Percentiles rank a stretch among this genome's conserved stretches.
These are phyloP conservation scores for Eulemur mongoz DNA, from an alignment of 2,797 vertebrate species.

Conservation along the genomic window DNA sequence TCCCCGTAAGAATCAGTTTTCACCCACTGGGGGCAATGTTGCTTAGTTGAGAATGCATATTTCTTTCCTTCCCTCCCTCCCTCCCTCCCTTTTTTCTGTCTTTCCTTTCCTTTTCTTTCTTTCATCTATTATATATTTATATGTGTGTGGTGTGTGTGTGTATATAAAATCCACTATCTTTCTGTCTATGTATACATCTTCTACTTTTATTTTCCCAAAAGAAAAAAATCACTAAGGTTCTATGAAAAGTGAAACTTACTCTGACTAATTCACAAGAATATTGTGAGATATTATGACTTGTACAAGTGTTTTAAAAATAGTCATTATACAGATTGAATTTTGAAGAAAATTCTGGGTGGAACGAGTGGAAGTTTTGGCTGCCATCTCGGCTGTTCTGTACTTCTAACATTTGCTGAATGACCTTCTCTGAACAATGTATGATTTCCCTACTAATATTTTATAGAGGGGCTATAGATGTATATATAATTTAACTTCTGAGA, in stretches of 20 bases:
- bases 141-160: not conserved
- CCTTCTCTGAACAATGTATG: not conserved
- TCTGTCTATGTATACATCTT: not conserved
- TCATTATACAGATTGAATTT: not conserved
- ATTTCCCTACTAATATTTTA: not conserved
- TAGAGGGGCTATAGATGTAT: not conserved
- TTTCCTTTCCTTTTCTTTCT: not conserved
- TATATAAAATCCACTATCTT: not conserved
- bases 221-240: not conserved
- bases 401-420: not conserved
- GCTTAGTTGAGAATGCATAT: not conserved
- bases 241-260: not conserved
- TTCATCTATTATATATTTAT: not conserved
- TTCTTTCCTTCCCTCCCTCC: no score
- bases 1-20: not conserved
- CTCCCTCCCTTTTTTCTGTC: rapidly evolving
- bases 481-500: not conserved
- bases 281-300: not conserved
- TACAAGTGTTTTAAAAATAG: not conserved
- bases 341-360: not conserved
- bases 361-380: not conserved
- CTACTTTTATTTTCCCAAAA: not conserved
- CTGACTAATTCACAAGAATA: not conserved
- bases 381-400: not conserved
- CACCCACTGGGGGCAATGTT: not conserved